These are phyloP conservation scores for Ahaetulla prasina DNA, from an alignment of 2,113 vertebrate species.

Conservation along the genomic window DNA sequence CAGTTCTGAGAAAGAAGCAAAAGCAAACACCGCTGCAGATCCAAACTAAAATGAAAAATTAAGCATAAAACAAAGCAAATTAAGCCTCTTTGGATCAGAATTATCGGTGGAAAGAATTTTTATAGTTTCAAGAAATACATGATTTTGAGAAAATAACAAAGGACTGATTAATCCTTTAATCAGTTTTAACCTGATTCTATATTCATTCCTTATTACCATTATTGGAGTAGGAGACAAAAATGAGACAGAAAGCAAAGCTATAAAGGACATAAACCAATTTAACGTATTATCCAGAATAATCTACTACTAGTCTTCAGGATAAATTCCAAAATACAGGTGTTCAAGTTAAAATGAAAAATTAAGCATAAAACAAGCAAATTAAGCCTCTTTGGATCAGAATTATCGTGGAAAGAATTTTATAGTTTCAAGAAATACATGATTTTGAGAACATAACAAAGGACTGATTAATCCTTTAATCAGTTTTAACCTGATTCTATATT, in stretches of 20 bases:
- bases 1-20: background rate
- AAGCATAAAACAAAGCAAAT: background rate
- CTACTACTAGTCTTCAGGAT: too few relatives aligned
- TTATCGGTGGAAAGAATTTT: background rate
- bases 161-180: background rate
- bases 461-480: background rate
- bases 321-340: too few relatives aligned
- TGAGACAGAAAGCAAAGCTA: too few relatives aligned
- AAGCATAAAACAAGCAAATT: background rate
- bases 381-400: too few relatives aligned
- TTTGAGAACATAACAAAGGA: background rate
- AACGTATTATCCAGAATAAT: too few relatives aligned
- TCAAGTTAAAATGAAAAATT: conserved; percentile 8
- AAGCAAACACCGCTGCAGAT: conserved; percentile 11
- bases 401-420: conserved; percentile 10
- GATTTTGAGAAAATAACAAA: background rate
- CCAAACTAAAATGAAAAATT: conserved; percentile 5
- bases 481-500: accelerated
- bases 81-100: background rate
- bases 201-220: conserved; percentile 6
- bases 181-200: accelerated
- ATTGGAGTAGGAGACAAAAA: background rate
- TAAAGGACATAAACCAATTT: too few relatives aligned
- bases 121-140: background rate
- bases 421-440: background rate